Base-by-base conservation (phyloP, 2,797 vertebrate species). In the Apogon hyalosoma region DNA sequence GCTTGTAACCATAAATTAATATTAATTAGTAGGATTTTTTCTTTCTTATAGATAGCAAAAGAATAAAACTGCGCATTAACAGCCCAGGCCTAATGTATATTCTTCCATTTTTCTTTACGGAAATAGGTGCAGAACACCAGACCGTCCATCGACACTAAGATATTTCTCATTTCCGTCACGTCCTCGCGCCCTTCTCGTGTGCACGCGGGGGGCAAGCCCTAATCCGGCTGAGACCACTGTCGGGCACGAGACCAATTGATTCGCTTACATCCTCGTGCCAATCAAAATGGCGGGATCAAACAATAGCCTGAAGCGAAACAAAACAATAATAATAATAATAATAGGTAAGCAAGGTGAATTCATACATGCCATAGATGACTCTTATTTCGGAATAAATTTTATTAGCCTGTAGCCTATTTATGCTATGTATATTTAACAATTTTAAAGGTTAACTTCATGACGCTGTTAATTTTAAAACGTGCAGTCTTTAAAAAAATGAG, bases 221-320 rank as follows among this genome's bases (percentile, higher is more conserved):
- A 90, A 92, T 90, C 87, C 63, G 83, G 69, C 42, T 58, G 72
- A 68, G 82, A 70, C 63, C 15, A 65, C 56, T 73, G 74, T 73
- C 66, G 68, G 73, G 87, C 90, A 87, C 86, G 80, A 86, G 84
- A 86, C 79, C 80, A 69, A 73, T 45, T 80, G 72, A 86, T 85
- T 85, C 49, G 49, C 85, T 89, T 75, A 86, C 54, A 78, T 56
- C 63, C 75, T 38, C 45, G 61, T 69, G 75, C 82, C 83, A 86
- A 66, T 85, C 80, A 86, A 57, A n/a, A 13, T 18, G 18, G 47
- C 11, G 48, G 49, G 3, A 15, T 33, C 21, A 48, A 38, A 59
- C 40, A 67, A 45, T 14, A 7, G 38, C 12, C 7, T n/a, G 31
- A 11, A 33, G 38, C 15, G 2, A n/a, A n/a, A n/a, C n/a, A n/a